A percentile compares a stretch with the other conserved stretches of the same genome.
phyloP scores from a whole-genome alignment of 1,140 invertebrate species.

The Tetramorium alpestre region DNA sequence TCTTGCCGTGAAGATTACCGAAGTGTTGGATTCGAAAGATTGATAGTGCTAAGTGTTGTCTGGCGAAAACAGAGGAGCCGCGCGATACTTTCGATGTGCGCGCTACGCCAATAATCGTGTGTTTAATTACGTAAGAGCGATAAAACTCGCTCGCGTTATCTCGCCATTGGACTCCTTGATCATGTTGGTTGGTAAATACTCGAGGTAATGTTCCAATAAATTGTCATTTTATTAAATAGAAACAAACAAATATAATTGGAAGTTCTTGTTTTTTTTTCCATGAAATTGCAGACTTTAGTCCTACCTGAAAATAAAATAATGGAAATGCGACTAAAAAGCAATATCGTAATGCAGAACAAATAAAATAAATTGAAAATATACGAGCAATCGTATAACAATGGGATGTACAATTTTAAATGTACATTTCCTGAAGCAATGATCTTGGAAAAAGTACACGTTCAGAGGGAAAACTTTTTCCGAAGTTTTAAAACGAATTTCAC shows the following conservation, averaged over 20 bases:
- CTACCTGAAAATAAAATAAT: slow-evolving; percentile 3
- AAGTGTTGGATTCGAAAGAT: slow-evolving; percentile 32
- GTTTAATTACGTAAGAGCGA: slow-evolving; percentile 42
- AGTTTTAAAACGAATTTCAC: slow-evolving; percentile 60
- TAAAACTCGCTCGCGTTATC: slow-evolving; percentile 25
- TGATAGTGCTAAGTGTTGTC: slow-evolving; percentile 45
- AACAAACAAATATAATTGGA: neutral
- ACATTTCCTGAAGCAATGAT: slow-evolving; percentile 54
- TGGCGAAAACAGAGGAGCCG: slow-evolving; percentile 33
- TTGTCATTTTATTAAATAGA: neutral
- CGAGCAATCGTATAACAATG: slow-evolving; percentile 33
- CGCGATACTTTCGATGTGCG: slow-evolving; percentile 10
- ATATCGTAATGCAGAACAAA: slow-evolving; percentile 34
- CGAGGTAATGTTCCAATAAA: neutral
- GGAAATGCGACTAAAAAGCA: slow-evolving; percentile 40
- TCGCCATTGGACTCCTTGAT: neutral
- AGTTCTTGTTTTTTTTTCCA: neutral
- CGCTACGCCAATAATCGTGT: slow-evolving; percentile 20
- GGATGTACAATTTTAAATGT: slow-evolving; percentile 54
- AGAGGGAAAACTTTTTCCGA: slow-evolving; percentile 35
- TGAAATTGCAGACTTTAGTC: neutral
- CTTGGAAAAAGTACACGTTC: slow-evolving; percentile 46
- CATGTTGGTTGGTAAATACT: neutral
- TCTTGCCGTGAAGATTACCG: slow-evolving; percentile 62
- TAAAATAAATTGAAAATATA: slow-evolving; percentile 46